These are phyloP conservation scores for Orbicella faveolata DNA, from an alignment of 64 coral and sea anemone genomes.

Conservation along the genomic window DNA sequence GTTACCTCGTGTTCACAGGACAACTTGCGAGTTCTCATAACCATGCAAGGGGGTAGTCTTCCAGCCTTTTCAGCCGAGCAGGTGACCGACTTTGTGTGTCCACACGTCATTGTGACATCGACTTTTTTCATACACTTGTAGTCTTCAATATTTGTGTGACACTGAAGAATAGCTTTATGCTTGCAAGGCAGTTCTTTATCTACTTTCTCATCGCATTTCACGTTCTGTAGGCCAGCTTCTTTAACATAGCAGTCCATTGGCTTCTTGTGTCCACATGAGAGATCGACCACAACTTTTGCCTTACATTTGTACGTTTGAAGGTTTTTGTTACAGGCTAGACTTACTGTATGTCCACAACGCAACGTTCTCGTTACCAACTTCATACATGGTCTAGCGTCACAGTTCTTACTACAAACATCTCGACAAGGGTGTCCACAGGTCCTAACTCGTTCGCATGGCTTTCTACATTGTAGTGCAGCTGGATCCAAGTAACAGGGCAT, in stretches of 20 bases:
- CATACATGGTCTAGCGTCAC: neutral
- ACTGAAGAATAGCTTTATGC: constrained; percentile 27
- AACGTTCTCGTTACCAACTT: neutral
- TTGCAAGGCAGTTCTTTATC: constrained; percentile 31
- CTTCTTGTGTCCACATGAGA: neutral
- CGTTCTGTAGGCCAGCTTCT: too few species aligned
- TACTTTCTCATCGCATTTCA: neutral
- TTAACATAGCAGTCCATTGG: too few species aligned
- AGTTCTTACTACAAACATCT: too few species aligned
- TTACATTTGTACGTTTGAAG: neutral
- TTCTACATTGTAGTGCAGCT: too few species aligned
- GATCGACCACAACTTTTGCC: neutral
- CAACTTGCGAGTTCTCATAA: neutral
- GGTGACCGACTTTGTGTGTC: neutral
- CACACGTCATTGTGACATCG: neutral
- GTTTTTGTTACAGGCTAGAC: neutral
- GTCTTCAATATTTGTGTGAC: constrained; percentile 12
- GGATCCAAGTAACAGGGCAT: too few species aligned
- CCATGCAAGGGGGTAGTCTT: neutral
- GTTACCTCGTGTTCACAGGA: constrained; percentile 12
- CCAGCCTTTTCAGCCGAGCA: neutral
- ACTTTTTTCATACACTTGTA: constrained; percentile 31
- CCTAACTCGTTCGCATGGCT: too few species aligned
- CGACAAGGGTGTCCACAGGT: too few species aligned
- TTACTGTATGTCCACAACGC: neutral